Base-by-base conservation (phyloP, 64 coral and sea anemone genomes). In the Hydrozoanthus tunicans region DNA sequence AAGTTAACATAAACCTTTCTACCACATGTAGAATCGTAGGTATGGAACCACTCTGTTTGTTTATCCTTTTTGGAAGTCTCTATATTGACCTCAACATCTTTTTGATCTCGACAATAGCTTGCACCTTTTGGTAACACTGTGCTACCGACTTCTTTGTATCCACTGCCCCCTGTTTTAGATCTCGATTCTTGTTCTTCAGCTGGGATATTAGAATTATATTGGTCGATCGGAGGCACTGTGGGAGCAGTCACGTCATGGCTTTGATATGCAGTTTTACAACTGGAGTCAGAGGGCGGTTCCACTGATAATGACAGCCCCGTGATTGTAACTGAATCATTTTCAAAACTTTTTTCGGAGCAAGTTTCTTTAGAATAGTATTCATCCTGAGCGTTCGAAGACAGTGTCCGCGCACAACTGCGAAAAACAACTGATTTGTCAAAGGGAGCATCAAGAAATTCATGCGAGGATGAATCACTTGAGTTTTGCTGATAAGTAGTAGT, bases 1-100 rank as follows among this genome's bases (percentile, higher is more conserved):
- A 64, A 59, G 65, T 98, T 98, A 25, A 95, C 53, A 62, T 90
- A 98, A 6, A 98, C 54, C 20, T 91, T 91, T 81, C 66, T 95
- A 12, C 91, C 82, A 56, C 20, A 56, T 0, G n/a, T 56, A 55
- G 81, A 20, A 83, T 98, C 94, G 81, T 85, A 98, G 54, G 91
- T 93, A 58, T 78, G 69, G 57, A 83, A 43, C 97, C 97, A 99
- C n/a, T 99, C 80, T 2, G 25, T 26, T 51, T 9, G 6, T 32
- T 12, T 24, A 1, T 66, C 51, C 61, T 62, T 27, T 59, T 4
- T 59, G 7, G 20, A 3, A 84, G 11, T 78, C 59, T 23, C 53
- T 56, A 4, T 59, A 23, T 5, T 88, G 9, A 0, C 9, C 59
- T 61, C 5, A 3, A 62, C 7, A 57, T 32, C n/a, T 7, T 58